Base-by-base conservation (phyloP, 1,140 invertebrate genomes). In the Odontomachus brunneus region DNA sequence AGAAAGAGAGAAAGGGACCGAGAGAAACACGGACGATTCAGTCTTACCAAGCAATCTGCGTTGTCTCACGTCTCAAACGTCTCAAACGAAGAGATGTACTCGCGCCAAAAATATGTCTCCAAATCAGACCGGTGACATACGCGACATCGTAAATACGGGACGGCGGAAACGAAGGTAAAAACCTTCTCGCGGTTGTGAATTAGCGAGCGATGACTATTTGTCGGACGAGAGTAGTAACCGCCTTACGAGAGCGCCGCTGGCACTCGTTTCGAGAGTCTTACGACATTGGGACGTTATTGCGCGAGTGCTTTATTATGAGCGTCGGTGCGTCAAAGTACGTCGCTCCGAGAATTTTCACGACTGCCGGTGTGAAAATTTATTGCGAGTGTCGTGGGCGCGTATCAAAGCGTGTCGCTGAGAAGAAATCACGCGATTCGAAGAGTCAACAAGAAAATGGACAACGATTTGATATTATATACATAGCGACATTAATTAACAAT, bases 221-320 rank as follows among this genome's bases (percentile, higher is more conserved):
- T 78, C 33, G 29, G 17, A 44, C 12, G 49, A 19, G 57, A 49
- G 5, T n/a, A 49, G 5, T n/a, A 76, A 53, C 26, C 24, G 26
- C 15, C 67, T 78, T 78, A 78, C 3, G 51, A 69, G 48, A 67
- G 2, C 19, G 24, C 33, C 19, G 15, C 29, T 78, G 48, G 29
- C 60, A 67, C 49, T 55, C 19, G 33, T 65, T 33, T 78, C 19
- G n/a, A 38, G 33, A 78, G 19, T 57, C n/a, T 44, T 44, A 9
- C 33, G 29, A 62, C 19, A 48, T 62, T 48, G 51, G 5, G n/a
- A 44, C 22, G 7, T 78, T 78, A 49, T 57, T 67, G 22, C 14
- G 14, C 22, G n/a, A 78, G 11, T 26, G n/a, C n/a, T 14, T 67
- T 67, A 38, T 44, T 62, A 15, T 44, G 51, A 78, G 49, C 11